These are phyloP conservation scores for Drosophila ananassae DNA, from an alignment of 1,140 invertebrate species.

Conservation along the genomic window DNA sequence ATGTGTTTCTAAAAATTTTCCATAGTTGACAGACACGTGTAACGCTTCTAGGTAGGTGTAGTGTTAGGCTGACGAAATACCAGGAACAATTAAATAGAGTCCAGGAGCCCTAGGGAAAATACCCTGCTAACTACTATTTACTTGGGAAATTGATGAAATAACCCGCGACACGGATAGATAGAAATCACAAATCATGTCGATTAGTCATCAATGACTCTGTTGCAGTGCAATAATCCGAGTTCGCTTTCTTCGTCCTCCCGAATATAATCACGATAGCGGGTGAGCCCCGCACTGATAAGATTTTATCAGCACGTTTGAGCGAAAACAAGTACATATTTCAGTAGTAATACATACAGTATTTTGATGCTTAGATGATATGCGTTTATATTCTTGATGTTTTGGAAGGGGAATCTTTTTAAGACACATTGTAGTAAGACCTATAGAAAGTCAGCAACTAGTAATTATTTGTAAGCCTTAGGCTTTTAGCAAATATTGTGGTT, in stretches of 20 bases:
- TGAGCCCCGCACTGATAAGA: slow-evolving; percentile 26
- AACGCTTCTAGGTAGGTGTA: not conserved
- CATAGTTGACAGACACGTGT: slow-evolving; percentile 5
- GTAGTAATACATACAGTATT: not conserved
- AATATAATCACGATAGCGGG: slow-evolving; percentile 13
- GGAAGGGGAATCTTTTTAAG: no score
- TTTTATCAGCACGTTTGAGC: slow-evolving; percentile 11
- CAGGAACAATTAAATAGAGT: slow-evolving; percentile 23
- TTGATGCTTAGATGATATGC: not conserved
- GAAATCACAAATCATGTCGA: slow-evolving; percentile 10
- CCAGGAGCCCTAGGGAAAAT: not conserved
- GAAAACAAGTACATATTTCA: not conserved
- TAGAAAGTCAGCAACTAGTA: no score
- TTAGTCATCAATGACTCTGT: slow-evolving; percentile 41
- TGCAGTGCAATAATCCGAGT: slow-evolving; percentile 25
- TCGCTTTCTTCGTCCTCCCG: slow-evolving; percentile 3
- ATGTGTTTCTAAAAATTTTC: slow-evolving; percentile 19
- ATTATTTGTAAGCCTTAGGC: no score
- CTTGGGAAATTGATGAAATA: slow-evolving; percentile 38
- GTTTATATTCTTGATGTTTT: no score
- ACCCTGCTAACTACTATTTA: not conserved
- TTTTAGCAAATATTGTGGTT: not conserved
- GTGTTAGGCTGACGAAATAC: slow-evolving; percentile 36
- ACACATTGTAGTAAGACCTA: no score
- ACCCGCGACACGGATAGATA: not conserved